These are phyloP conservation scores for Sialia sialis DNA, from an alignment of 2,113 vertebrate genomes.

Conservation along the genomic window DNA sequence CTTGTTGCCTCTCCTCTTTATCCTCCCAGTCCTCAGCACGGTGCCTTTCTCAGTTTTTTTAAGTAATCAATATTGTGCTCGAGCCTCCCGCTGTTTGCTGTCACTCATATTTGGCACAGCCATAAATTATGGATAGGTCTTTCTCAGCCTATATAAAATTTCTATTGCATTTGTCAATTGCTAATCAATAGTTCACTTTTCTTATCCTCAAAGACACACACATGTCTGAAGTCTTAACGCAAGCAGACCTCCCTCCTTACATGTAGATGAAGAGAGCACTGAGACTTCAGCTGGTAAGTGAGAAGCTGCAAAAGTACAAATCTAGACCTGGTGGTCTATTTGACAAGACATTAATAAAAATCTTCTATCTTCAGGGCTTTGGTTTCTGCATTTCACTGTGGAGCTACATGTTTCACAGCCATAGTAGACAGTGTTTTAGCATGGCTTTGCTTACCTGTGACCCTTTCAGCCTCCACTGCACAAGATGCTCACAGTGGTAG, in stretches of 20 bases:
- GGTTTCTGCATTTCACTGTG: neutral
- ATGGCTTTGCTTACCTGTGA: constrained; percentile 43
- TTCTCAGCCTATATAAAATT: constrained; percentile 90
- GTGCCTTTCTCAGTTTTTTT: constrained; percentile 77
- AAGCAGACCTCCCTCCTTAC: neutral
- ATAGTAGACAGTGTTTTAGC: neutral
- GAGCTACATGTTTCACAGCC: neutral
- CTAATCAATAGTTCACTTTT: constrained; percentile 87
- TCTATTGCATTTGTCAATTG: constrained; percentile 91
- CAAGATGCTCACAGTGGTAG: constrained; percentile 16
- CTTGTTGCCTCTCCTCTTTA: constrained; percentile 64
- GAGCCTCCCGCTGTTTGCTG: constrained; percentile 81
- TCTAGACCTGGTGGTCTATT: neutral
- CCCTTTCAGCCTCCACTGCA: constrained; percentile 50
- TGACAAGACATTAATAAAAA: constrained; percentile 58
- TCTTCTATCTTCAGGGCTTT: neutral
- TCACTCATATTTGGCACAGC: constrained; percentile 87
- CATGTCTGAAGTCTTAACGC: constrained; percentile 49
- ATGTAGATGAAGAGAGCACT: constrained; percentile 19
- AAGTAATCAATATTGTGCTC: constrained; percentile 87
- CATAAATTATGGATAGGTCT: constrained; percentile 95
- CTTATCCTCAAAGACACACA: constrained; percentile 77
- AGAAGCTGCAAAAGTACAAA: constrained; percentile 61
- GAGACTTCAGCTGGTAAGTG: constrained; percentile 11
- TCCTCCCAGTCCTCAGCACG: constrained; percentile 73